A percentile compares a stretch with the other conserved stretches of the same genome.
These are phyloP conservation scores for Rhabdomys pumilio DNA, from an alignment of 2,797 vertebrate genomes.

Conservation along the genomic window DNA sequence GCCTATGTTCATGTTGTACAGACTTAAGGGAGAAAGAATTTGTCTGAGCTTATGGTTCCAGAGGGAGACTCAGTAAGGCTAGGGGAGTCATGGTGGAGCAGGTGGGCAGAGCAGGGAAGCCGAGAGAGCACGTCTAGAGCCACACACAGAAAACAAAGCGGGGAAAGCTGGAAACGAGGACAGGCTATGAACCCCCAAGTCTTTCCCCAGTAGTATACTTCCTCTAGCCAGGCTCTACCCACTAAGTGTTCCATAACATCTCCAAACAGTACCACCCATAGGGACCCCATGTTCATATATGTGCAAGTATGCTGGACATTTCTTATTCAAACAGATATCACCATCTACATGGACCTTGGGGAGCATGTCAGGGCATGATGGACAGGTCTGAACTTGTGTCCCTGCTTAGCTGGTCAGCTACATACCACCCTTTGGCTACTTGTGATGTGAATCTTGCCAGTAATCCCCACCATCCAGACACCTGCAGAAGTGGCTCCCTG, in stretches of 20 bases:
- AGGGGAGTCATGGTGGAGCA: too few species aligned
- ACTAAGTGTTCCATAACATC: neutral
- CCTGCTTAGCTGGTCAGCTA: neutral
- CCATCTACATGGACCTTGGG: neutral
- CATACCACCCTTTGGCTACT: fast-evolving
- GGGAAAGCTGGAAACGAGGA: neutral
- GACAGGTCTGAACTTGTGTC: neutral
- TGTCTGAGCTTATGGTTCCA: neutral
- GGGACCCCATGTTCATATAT: neutral
- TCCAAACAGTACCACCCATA: neutral
- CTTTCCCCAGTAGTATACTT: neutral
- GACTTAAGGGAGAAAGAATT: neutral
- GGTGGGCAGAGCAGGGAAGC: neutral
- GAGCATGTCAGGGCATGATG: neutral
- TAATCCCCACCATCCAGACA: fast-evolving
- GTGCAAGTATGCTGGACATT: neutral
- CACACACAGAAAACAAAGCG: neutral
- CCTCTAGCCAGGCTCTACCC: neutral
- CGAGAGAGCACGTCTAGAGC: neutral
- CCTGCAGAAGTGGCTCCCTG: fast-evolving
- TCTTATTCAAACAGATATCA: neutral
- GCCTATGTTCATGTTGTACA: neutral
- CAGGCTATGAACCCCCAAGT: neutral
- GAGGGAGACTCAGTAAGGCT: neutral
- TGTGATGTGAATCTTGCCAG: too few species aligned